These are phyloP conservation scores for Paelopatides confundens DNA, from an alignment of 53 echinoderm and acorn worm species.

Conservation along the genomic window DNA sequence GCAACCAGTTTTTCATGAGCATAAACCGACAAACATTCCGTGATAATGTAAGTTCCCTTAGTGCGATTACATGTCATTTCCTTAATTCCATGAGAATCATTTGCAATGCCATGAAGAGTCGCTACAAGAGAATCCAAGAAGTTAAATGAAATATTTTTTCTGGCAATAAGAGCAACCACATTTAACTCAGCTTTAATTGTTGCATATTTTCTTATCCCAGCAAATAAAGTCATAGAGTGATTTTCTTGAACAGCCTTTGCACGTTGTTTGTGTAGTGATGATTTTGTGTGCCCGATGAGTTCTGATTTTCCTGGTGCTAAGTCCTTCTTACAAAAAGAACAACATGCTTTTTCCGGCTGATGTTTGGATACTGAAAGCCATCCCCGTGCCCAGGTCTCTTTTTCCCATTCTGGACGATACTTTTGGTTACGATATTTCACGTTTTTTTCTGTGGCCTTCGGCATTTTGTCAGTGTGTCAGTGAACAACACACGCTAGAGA, in stretches of 20 bases:
- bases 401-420: constrained; percentile 41
- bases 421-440: constrained; percentile 48
- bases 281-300: constrained; percentile 24
- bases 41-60: constrained; percentile 9
- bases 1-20: constrained; percentile 34
- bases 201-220: neutral
- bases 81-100: constrained; percentile 12
- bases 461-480: no score
- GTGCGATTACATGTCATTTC: constrained; percentile 32
- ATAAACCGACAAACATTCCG: constrained; percentile 34
- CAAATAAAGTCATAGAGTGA: neutral
- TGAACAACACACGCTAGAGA: no score
- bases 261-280: constrained; percentile 17
- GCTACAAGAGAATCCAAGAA: constrained; percentile 16
- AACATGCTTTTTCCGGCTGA: constrained; percentile 32
- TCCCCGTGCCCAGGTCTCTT: constrained; percentile 29
- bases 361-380: constrained; percentile 48
- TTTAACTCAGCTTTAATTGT: constrained; percentile 21
- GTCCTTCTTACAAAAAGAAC: constrained; percentile 27
- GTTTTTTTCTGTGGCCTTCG: constrained; percentile 13
- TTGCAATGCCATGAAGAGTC: constrained; percentile 20
- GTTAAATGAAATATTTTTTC: constrained; percentile 10
- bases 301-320: constrained; percentile 29
- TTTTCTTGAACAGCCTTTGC: neutral
- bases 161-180: constrained; percentile 30